Conservation (phyloP, 2,888 invertebrate genomes). For the Crossocerus cetratus region DNA sequence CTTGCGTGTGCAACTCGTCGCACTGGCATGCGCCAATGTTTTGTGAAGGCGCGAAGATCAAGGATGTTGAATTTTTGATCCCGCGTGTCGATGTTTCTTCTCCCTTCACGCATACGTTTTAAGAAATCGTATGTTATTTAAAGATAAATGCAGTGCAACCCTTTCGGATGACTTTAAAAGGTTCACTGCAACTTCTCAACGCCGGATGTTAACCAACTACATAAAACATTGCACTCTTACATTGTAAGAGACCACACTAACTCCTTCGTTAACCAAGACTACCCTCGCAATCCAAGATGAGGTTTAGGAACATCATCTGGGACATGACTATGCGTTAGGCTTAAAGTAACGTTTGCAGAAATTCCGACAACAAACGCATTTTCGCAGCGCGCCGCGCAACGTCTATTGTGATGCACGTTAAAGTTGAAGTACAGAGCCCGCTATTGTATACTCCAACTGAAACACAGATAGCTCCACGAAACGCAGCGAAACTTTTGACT, state of each 20-base stretch:
- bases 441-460: neutral
- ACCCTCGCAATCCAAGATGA: slow-evolving; percentile 33
- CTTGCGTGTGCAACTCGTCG: slow-evolving; percentile 44
- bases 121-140: slow-evolving; percentile 36
- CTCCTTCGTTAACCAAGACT: slow-evolving; percentile 30
- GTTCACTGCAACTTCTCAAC: slow-evolving; percentile 15
- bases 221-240: slow-evolving; percentile 38
- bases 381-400: slow-evolving; percentile 11
- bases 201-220: slow-evolving; percentile 52
- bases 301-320: slow-evolving; percentile 43
- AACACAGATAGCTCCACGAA: slow-evolving; percentile 15
- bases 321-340: slow-evolving; percentile 39
- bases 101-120: slow-evolving; percentile 49
- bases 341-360: slow-evolving; percentile 33
- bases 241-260: slow-evolving; percentile 36
- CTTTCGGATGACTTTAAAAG: slow-evolving; percentile 22
- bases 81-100: slow-evolving; percentile 34
- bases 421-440: neutral
- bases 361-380: slow-evolving; percentile 35
- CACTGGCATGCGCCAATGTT: slow-evolving; percentile 33
- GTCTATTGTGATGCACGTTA: neutral
- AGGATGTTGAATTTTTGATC: slow-evolving; percentile 13
- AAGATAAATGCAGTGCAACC: slow-evolving; percentile 26
- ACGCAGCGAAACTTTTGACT: slow-evolving; percentile 8
- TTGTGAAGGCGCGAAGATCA: slow-evolving; percentile 36